Conservation (phyloP, 2,797 vertebrate species). For the Potorous gilbertii region DNA sequence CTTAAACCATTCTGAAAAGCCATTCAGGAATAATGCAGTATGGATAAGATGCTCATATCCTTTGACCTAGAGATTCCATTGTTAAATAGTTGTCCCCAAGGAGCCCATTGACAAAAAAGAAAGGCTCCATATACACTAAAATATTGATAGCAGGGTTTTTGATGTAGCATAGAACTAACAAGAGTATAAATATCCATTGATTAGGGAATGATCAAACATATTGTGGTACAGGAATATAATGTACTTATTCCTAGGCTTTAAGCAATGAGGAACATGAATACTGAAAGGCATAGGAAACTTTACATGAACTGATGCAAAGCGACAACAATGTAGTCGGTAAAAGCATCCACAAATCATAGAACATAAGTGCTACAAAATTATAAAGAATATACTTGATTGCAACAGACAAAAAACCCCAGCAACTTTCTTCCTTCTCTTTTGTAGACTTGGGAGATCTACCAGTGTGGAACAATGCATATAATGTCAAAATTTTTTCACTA, state of each 20-base stretch:
- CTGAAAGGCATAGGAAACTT: not conserved
- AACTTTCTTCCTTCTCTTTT: not conserved
- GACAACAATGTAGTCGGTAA: not conserved
- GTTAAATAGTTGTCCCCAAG: not conserved
- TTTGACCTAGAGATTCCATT: not conserved
- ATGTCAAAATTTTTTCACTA: not conserved
- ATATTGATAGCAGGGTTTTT: not conserved
- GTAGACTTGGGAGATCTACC: not conserved
- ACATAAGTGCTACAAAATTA: not conserved
- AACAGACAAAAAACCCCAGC: not conserved
- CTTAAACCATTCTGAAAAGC: not conserved
- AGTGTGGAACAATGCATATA: not conserved
- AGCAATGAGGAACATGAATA: not conserved
- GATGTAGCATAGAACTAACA: not conserved
- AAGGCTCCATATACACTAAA: not conserved
- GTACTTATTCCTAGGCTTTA: not conserved
- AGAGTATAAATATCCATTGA: not conserved
- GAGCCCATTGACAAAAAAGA: not conserved
- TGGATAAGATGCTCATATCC: not conserved
- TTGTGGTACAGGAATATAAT: not conserved
- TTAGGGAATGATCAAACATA: not conserved
- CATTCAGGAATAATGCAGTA: not conserved
- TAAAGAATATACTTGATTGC: not conserved
- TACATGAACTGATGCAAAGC: not conserved
- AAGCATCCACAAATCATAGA: not conserved